Evolutionary conservation across 1,140 invertebrate genomes (phyloP), one percentile per base, ranked within the genome.

Genomic region (Trachelipus rathkii): DNA sequence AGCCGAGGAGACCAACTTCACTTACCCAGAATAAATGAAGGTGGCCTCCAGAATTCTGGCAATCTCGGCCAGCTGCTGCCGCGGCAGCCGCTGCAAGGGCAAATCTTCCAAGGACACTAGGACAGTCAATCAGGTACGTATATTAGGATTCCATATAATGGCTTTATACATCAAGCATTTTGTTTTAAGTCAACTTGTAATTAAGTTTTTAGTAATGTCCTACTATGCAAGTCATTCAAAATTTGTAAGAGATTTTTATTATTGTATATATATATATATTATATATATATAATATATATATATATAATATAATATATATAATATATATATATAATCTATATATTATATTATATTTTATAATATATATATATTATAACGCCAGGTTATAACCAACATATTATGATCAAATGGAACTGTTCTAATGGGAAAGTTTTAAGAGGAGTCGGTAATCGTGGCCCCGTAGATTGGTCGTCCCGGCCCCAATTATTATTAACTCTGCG

Each of bases 391-490:
- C 80, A 24, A 77, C 80, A 19, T 81, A 81, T 86, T 93, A 93
- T 84, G 92, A 94, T 85, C 92, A 93, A 84, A 93, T 86, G 92
- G 92, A 74, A 90, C 91, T 78, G 87, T 93, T 77, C 89, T 94
- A 73, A 94, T 95, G 92, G 91, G 92, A 53, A 89, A 89, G 68
- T 87, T 89, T 83, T 89, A n/a, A n/a, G 89, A 84, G 93, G 88
- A 86, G 90, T 91, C 84, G 92, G 88, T 43, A 88, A 87, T 67
- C 88, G 87, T 10, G 84, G 85, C 1, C 94, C 94, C 67, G 92
- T 97, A 88, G 95, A 82, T 89, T 97, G 44, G 94, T 97, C 69
- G 95, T 93, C 78, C 95, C 95, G 23, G 94, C 95, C 11, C 91
- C 91, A 2, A 90, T 94, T 66, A 85, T 94, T 70, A 91, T 94